phyloP scores from a whole-genome alignment of 1,140 invertebrate genomes.

The Bilobella aurantiaca region DNA sequence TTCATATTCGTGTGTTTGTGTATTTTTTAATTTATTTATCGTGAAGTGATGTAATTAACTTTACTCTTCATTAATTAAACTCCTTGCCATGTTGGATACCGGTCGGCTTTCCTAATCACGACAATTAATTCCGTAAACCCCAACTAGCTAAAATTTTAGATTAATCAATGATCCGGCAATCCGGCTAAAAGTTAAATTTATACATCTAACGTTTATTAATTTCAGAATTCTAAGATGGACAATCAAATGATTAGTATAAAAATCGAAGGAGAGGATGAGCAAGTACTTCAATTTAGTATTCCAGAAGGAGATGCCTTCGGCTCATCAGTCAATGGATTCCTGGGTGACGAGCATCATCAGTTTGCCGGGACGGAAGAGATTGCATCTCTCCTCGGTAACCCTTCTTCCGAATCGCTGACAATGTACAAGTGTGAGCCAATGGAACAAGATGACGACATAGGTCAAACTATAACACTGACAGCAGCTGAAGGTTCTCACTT shows the following conservation, averaged over 20 bases:
- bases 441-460: background rate
- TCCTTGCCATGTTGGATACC: too few relatives aligned
- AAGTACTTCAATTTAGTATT: background rate
- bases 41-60: too few relatives aligned
- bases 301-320: background rate
- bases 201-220: too few relatives aligned
- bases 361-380: background rate
- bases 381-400: background rate
- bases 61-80: too few relatives aligned
- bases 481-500: background rate
- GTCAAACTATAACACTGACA: background rate
- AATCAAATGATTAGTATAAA: background rate
- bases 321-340: background rate
- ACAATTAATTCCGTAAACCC: too few relatives aligned
- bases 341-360: background rate
- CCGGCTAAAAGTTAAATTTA: too few relatives aligned
- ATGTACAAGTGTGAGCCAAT: background rate
- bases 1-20: too few relatives aligned
- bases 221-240: background rate
- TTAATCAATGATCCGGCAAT: too few relatives aligned
- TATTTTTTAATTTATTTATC: too few relatives aligned
- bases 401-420: background rate
- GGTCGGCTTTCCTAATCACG: too few relatives aligned
- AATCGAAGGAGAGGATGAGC: background rate
- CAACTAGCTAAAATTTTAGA: too few relatives aligned